Evolutionary conservation across 2,888 invertebrate species (phyloP), one percentile per base, ranked within the genome.

Genomic region (Cheiracanthium punctorium): DNA sequence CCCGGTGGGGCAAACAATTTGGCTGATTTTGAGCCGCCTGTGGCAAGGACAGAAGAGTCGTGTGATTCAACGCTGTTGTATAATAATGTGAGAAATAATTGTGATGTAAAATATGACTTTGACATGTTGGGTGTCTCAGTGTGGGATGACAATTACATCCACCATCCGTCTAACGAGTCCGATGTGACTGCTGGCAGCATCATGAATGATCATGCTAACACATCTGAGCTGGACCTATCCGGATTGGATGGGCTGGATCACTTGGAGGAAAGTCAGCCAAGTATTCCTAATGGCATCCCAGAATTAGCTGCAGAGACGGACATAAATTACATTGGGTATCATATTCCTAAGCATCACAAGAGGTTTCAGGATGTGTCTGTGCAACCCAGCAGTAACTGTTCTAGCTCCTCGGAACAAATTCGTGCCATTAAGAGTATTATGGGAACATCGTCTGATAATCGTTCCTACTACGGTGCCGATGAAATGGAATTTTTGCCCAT

Each of bases 371-470:
- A 65, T 29, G 33, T 95, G 95, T 88, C 95, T 95, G 90, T 95
- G 95, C 91, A 95, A 95, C 90, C 95, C 95, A 90, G 92, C 95
- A 88, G 37, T 32, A 79, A 74, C 73, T 73, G 82, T 32, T 77
- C 82, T 0, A 37, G n/a, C 32, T 33, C 32, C 32, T 7, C 37
- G 33, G 71, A 71, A 24, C 84, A 85, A 69, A 58, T 74, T 5
- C 79, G 84, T 69, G 84, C 84, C 79, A 74, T 85, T 58, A 85
- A 79, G 41, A 79, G 79, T 32, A 85, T 85, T 41, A 82, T 64
- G 24, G 82, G 95, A 95, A 92, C 92, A 95, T 89, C 95, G 90
- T 93, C 72, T 5, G 87, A 87, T 29, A 73, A 73, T 30, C 43
- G 71, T 70, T 80, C 80, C 71, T 71, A 77, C 30, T 87, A 71